Percentiles rank a stretch among this genome's conserved stretches.
Evolutionary conservation across 2,888 invertebrate genomes (phyloP).

Genomic region (Byasa hedistus): DNA sequence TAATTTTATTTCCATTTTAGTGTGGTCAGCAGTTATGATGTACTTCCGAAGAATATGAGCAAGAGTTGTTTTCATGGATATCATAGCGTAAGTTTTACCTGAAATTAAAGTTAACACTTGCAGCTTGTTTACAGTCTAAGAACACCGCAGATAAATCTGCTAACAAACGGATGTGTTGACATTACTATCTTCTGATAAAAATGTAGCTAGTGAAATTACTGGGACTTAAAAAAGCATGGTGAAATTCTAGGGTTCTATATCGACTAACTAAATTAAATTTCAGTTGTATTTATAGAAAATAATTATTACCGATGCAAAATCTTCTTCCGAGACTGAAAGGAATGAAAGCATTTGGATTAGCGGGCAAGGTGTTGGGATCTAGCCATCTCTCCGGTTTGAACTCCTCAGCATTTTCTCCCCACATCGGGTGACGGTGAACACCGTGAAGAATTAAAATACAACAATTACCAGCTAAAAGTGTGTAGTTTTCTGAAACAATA

Average conservation of each 20-base stretch:
- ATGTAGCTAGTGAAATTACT: too few relatives aligned
- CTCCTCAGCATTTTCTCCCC: slow-evolving; percentile 53
- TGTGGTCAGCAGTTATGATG: slow-evolving; percentile 41
- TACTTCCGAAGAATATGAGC: slow-evolving; percentile 44
- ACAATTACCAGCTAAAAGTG: slow-evolving; percentile 48
- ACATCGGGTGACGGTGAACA: slow-evolving; percentile 52
- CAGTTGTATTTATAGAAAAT: too few relatives aligned
- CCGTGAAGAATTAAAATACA: slow-evolving; percentile 52
- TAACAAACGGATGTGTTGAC: too few relatives aligned
- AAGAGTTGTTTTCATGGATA: slow-evolving; percentile 46
- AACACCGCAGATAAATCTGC: too few relatives aligned
- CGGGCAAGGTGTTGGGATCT: slow-evolving; percentile 45
- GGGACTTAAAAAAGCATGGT: too few relatives aligned
- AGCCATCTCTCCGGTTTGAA: slow-evolving; percentile 61
- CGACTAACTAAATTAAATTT: too few relatives aligned
- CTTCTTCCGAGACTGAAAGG: slow-evolving; percentile 56
- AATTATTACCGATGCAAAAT: slow-evolving; percentile 53
- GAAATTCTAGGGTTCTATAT: too few relatives aligned
- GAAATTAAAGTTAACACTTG: slow-evolving; percentile 5
- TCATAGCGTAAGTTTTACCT: slow-evolving; percentile 50
- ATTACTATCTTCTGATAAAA: too few relatives aligned
- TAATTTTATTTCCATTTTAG: slow-evolving; percentile 35
- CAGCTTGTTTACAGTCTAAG: too few relatives aligned
- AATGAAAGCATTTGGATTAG: slow-evolving; percentile 48
- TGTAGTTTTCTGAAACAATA: slow-evolving; percentile 50